Conservation (phyloP, 2,888 invertebrate species). For the Drosophila neonasuta region DNA sequence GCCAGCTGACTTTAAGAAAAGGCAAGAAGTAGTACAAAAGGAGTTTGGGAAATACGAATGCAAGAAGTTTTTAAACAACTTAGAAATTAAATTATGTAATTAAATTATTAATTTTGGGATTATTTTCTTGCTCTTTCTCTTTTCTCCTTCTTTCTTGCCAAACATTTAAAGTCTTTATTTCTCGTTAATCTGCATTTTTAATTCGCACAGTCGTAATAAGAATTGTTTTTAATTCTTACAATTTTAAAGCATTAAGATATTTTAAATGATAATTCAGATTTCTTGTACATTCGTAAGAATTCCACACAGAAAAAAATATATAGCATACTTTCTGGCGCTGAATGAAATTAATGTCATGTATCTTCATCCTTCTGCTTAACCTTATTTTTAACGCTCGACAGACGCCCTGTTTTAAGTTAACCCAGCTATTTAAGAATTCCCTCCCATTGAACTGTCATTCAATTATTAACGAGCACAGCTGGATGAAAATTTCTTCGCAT, state of each 20-base stretch:
- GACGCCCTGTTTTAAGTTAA: conserved; percentile 2
- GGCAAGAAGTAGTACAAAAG: neutral
- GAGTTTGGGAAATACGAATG: neutral
- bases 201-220: too few species aligned
- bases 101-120: too few species aligned
- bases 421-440: conserved; percentile 12
- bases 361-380: neutral
- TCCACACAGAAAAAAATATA: neutral
- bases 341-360: neutral
- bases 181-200: too few species aligned
- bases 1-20: neutral
- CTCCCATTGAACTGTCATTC: conserved; percentile 5
- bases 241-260: neutral
- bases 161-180: too few species aligned
- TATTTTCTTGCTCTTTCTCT: too few species aligned
- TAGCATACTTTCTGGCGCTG: conserved; percentile 1
- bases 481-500: neutral
- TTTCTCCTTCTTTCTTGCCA: too few species aligned
- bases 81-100: too few species aligned
- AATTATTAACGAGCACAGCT: conserved; percentile 12
- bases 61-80: neutral
- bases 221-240: too few species aligned
- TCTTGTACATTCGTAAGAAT: too few species aligned
- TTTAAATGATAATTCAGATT: neutral
- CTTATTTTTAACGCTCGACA: neutral